Evolutionary conservation across 2,888 invertebrate genomes (phyloP).

Genomic region (Podotricha telesiphe): DNA sequence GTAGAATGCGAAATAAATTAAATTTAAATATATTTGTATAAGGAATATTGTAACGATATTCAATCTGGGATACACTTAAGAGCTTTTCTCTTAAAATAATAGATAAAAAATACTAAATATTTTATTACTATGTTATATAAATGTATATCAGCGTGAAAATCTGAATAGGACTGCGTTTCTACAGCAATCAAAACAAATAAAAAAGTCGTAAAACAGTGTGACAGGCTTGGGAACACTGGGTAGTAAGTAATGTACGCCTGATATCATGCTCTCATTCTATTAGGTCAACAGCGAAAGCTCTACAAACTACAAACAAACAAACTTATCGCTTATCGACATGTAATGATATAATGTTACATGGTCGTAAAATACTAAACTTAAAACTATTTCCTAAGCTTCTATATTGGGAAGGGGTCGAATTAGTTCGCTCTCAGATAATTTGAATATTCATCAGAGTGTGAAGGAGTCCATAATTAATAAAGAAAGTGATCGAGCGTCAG

Average conservation of each 20-base stretch:
- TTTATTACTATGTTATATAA: conserved; percentile 17
- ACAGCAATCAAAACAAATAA: conserved; percentile 74
- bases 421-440: conserved; percentile 55
- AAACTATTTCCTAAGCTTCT: conserved; percentile 58
- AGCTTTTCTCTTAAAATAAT: not conserved
- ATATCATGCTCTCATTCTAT: conserved; percentile 71
- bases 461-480: conserved; percentile 68
- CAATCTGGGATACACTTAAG: not conserved
- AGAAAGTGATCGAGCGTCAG: conserved; percentile 62
- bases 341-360: conserved; percentile 75
- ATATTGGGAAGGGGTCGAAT: conserved; percentile 59
- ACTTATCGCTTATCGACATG: conserved; percentile 76
- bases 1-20: not conserved
- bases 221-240: conserved; percentile 78
- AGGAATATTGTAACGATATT: not conserved
- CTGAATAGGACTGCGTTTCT: conserved; percentile 77
- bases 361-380: conserved; percentile 72
- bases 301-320: conserved; percentile 54
- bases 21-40: not conserved
- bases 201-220: conserved; percentile 78
- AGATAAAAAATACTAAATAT: conserved; percentile 8
- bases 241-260: conserved; percentile 68
- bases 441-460: conserved; percentile 70
- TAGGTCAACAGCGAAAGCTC: conserved; percentile 69
- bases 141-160: conserved; percentile 52